Evolutionary conservation across 2,797 vertebrate species (phyloP), one percentile per base, ranked within the genome.

Genomic region (Sebastes minor): DNA sequence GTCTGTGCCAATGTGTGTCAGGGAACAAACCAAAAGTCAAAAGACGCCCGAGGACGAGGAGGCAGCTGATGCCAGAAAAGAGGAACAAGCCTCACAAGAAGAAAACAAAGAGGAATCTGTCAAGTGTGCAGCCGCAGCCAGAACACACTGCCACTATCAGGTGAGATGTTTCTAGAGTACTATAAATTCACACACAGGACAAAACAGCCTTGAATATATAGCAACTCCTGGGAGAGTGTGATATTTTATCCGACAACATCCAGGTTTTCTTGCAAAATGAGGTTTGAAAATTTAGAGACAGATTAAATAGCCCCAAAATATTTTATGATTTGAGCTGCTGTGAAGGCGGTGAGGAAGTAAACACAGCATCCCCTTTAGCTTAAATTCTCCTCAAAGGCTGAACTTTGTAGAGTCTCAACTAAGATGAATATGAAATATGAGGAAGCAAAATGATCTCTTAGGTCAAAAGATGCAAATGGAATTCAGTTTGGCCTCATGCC

Each of bases 51-150:
- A 85, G 83, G 90, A 85, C 16, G 72, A 81, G 65, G 65, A 83
- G 72, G 78, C 81, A 86, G 89, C 76, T 64, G 84, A 74, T 72
- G 75, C 84, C 84, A 84, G 81, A 73, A 61, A 86, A 60, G 38
- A 85, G 30, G 25, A 69, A 63, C 38, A 42, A 78, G 49, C 71
- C 71, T 76, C 28, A 22, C 28, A 33, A 75, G 63, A 76, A 76
- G n/a, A 68, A 76, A 57, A 72, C 18, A 76, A 64, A 66, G 33
- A 46, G 42, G 42, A 66, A 32, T 79, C 63, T 23, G 66, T 69
- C 46, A 56, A 30, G 66, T 32, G n/a, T 20, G 60, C 35, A 67
- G 60, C 66, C 22, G 14, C 83, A 80, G 66, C 53, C 67, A 33
- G 11, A 77, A 30, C 38, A 73, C 65, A 49, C 61, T 10, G 23